These are phyloP conservation scores for Gnatocerus cornutus DNA, from an alignment of 2,888 invertebrate genomes.

Conservation along the genomic window DNA sequence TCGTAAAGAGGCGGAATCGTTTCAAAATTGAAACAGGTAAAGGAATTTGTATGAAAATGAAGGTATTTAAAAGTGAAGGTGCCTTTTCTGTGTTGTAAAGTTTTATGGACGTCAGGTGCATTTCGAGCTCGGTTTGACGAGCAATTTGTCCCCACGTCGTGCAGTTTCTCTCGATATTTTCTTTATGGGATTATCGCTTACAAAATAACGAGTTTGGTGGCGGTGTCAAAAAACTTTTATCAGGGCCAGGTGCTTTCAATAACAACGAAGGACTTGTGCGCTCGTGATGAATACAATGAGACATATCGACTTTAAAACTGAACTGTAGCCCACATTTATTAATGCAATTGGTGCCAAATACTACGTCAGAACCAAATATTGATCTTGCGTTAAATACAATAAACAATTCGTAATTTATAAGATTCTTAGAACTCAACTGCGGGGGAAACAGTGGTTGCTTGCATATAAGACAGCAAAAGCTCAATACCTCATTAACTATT, in stretches of 20 bases:
- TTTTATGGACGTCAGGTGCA: background rate
- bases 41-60: constrained; percentile 1
- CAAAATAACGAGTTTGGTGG: no score
- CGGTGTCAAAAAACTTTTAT: no score
- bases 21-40: background rate
- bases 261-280: no score
- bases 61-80: background rate
- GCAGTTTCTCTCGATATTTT: no score
- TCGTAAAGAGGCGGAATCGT: background rate
- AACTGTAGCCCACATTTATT: background rate
- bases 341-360: background rate
- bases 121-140: background rate
- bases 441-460: no score
- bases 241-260: no score
- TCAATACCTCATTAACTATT: background rate
- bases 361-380: background rate
- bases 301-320: no score
- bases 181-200: background rate
- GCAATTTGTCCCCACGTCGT: no score
- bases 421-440: no score
- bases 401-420: background rate
- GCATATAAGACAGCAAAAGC: background rate
- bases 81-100: background rate
- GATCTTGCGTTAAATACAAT: background rate
- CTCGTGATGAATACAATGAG: no score